Percentiles rank a stretch among this genome's conserved stretches.
Conservation (phyloP, 2,113 vertebrate species). For the Urocolius indicus region DNA sequence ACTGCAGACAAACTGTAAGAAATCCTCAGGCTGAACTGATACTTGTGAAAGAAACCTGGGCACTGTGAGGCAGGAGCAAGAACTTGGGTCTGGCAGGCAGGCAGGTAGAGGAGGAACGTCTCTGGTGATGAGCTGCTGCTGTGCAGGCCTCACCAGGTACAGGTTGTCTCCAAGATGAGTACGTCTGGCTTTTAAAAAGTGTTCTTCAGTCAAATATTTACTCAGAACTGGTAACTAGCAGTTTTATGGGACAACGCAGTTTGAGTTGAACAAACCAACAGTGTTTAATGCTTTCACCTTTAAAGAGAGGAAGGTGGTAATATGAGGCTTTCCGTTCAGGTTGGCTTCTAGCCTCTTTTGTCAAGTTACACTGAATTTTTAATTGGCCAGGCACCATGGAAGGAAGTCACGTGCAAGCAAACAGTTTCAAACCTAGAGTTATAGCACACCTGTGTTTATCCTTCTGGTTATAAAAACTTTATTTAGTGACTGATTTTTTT, state of each 20-base stretch:
- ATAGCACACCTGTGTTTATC: fast-evolving
- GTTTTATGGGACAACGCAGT: background rate
- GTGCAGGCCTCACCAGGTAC: background rate
- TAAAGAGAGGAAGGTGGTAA: background rate
- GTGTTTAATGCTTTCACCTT: background rate
- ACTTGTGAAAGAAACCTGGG: background rate
- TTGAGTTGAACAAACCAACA: background rate
- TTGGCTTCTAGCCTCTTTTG: background rate
- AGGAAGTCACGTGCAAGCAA: background rate
- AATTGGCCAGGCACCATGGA: background rate
- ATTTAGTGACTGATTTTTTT: background rate
- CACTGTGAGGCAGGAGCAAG: background rate
- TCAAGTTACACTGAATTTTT: background rate
- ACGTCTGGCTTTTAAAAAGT: background rate
- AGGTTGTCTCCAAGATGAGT: background rate
- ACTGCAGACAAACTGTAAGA: background rate
- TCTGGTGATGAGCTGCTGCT: fast-evolving
- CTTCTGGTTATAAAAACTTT: background rate
- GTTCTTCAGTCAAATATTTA: background rate
- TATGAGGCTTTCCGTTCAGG: background rate
- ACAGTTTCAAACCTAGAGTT: background rate
- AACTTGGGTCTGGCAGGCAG: background rate
- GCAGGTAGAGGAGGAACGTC: background rate
- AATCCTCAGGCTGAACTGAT: background rate
- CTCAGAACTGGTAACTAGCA: background rate